Base-by-base conservation (phyloP, 2,113 vertebrate species). In the Lophura nycthemera region DNA sequence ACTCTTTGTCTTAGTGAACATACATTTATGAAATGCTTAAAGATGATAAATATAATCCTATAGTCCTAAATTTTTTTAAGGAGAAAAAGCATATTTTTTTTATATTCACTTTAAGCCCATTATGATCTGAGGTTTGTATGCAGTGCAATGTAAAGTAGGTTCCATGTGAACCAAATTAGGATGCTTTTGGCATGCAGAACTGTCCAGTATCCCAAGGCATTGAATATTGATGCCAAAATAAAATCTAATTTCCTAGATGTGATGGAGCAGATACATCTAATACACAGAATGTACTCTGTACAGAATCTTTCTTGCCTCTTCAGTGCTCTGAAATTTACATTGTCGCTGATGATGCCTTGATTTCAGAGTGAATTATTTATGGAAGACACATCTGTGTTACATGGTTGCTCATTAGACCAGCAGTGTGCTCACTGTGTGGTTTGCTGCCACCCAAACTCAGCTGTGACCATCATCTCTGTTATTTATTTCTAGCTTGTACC, bases 341-440 rank as follows among this genome's bases (percentile, higher is more conserved):
- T 66, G 57, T 84, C 57, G 42, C 72, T 69, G 90, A 67, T 69
- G 88, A 83, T 67, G 91, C n/a, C 45, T 47, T 16, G 75, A 81
- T 50, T 94, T 83, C 78, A 70, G 88, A 79, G 50, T 86, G 83
- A 89, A 90, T 96, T 92, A 83, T 95, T 96, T 86, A 61, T 63
- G 42, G 72, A 63, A 38, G 86, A 60, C 57, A 79, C 86, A 29
- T 84, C 73, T 93, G 65, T 83, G 66, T 93, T 83, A 18, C 6
- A 0, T 61, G 75, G 66, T 32, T 61, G 61, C 36, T 95, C 52
- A 47, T 40, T 56, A 70, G 56, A 47, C 13, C 34, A 60, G 45
- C 13, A 67, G 27, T 27, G 89, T n/a, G 32, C 50, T 66, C 4
- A 34, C 66, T n/a, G 69, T 74, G 42, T 19, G 90, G 22, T 73